These are phyloP conservation scores for Manis crassicaudata DNA, from an alignment of 2,797 vertebrate genomes.

Conservation along the genomic window DNA sequence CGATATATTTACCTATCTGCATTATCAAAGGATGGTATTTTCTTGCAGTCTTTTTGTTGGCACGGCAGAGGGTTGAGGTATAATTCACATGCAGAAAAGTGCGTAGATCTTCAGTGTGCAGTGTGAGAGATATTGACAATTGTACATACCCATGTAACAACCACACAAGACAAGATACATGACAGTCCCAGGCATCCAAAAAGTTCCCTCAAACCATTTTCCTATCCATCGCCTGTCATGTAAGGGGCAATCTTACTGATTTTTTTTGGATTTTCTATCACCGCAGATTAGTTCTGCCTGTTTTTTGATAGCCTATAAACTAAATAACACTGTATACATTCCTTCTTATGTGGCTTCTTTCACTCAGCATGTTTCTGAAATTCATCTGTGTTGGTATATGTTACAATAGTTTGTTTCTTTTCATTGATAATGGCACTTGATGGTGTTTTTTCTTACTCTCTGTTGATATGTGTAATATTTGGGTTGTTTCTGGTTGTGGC, in stretches of 20 bases:
- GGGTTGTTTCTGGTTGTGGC: neutral
- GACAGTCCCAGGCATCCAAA: neutral
- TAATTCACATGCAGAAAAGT: neutral
- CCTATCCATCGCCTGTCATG: accelerated
- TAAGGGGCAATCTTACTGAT: neutral
- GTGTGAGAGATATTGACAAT: neutral
- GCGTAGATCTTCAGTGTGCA: neutral
- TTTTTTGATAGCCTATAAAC: neutral
- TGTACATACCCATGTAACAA: neutral
- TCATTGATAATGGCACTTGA: neutral
- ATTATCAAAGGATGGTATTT: neutral
- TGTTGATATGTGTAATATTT: neutral
- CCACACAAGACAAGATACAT: neutral
- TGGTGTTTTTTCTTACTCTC: neutral
- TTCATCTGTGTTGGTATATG: neutral
- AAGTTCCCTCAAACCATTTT: neutral
- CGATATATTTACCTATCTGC: neutral
- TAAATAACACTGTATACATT: neutral
- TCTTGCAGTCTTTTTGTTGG: neutral
- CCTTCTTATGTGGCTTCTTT: neutral
- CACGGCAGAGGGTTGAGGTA: neutral
- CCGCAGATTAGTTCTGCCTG: neutral
- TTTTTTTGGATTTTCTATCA: neutral
- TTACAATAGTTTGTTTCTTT: neutral
- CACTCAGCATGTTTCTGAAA: neutral